These are phyloP conservation scores for Hippoglossus stenolepis DNA, from an alignment of 2,113 vertebrate species.

Conservation along the genomic window DNA sequence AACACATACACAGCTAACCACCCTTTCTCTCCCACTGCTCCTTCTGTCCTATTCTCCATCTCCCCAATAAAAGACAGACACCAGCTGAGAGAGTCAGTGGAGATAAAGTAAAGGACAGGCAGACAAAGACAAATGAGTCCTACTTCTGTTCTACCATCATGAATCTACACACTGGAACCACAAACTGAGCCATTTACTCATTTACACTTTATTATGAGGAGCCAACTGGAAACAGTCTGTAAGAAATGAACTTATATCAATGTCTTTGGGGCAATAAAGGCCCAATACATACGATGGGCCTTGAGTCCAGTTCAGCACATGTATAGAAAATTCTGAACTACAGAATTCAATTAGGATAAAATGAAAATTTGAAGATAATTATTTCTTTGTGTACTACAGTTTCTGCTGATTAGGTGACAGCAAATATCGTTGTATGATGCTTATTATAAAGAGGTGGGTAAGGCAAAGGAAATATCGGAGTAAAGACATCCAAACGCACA, in stretches of 20 bases:
- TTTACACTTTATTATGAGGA: slow-evolving; percentile 17
- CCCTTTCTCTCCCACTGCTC: slow-evolving; percentile 42
- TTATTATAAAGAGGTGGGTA: too few species aligned
- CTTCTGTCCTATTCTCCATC: slow-evolving; percentile 20
- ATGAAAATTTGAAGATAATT: too few species aligned
- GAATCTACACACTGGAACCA: slow-evolving; percentile 10
- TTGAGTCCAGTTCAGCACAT: too few species aligned
- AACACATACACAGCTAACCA: slow-evolving; percentile 9
- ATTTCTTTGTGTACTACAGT: too few species aligned
- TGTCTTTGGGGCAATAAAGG: too few species aligned
- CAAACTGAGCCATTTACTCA: slow-evolving; percentile 26
- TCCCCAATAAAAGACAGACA: slow-evolving; percentile 30
- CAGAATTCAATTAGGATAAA: too few species aligned
- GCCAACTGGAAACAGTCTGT: neutral
- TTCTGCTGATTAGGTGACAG: too few species aligned
- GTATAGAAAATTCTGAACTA: too few species aligned
- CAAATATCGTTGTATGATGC: too few species aligned
- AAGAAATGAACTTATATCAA: neutral
- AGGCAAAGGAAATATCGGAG: too few species aligned
- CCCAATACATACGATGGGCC: too few species aligned
- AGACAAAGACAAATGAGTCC: slow-evolving; percentile 14
- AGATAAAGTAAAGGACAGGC: slow-evolving; percentile 10
- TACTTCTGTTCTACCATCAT: slow-evolving; percentile 27
- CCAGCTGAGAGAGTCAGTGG: slow-evolving; percentile 17
- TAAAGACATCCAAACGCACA: too few species aligned